Percentiles rank a stretch among this genome's conserved stretches.
Evolutionary conservation across 2,113 vertebrate species (phyloP).

Genomic region (Henicopernis longicauda): DNA sequence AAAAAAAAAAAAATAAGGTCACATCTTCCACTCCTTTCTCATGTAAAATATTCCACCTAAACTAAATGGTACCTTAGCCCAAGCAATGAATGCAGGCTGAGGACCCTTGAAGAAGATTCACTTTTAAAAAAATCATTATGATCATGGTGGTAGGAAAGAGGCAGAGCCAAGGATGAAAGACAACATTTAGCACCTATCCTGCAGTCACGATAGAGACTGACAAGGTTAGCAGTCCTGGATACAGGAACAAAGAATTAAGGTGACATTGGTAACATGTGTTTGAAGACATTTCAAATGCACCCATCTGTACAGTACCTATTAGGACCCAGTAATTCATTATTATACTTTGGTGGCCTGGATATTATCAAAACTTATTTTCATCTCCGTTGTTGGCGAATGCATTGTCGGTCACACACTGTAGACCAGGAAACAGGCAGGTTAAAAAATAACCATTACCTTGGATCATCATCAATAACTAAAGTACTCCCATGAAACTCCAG

Average conservation of each 20-base stretch:
- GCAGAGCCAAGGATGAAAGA: not conserved
- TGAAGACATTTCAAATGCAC: not conserved
- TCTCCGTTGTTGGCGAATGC: not conserved
- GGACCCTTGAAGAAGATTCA: not conserved
- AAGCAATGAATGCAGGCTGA: not conserved
- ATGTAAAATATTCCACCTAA: not conserved
- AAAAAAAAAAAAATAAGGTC: not conserved
- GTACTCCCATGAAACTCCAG: not conserved
- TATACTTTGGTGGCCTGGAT: not conserved
- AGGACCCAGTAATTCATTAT: not conserved
- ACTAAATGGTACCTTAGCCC: not conserved
- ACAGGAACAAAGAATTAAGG: not conserved
- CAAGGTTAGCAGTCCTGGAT: not conserved
- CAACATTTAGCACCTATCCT: not conserved
- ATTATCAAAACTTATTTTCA: not conserved
- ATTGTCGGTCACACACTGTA: not conserved
- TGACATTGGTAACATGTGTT: not conserved
- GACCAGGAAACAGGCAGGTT: not conserved
- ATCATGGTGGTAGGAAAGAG: not conserved
- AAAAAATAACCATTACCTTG: not conserved
- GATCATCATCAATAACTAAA: not conserved
- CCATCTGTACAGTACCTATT: not conserved
- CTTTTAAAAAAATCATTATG: not conserved
- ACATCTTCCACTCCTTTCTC: not conserved
- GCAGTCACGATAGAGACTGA: rapidly evolving